Conservation (phyloP, 2,113 vertebrate genomes). For the Gymnarchus niloticus region DNA sequence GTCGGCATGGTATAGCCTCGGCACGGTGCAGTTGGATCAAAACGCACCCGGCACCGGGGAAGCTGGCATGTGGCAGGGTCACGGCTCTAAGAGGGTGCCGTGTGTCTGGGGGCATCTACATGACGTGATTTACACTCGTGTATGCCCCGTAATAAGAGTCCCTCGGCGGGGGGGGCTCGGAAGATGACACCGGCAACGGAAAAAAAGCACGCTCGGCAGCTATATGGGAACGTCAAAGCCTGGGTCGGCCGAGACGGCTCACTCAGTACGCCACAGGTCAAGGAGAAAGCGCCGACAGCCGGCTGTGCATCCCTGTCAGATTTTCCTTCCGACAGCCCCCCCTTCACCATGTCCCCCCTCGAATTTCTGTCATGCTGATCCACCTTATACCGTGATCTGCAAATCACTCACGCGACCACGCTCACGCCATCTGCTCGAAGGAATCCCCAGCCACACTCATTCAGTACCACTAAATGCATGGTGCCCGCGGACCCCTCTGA, state of each 20-base stretch:
- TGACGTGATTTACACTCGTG: no score
- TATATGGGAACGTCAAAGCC: background rate
- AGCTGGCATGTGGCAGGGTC: background rate
- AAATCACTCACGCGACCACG: conserved; percentile 4
- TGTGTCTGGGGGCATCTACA: background rate
- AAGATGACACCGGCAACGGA: background rate
- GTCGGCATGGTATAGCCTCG: background rate
- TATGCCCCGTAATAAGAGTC: no score
- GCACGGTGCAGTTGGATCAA: background rate
- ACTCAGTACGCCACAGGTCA: background rate
- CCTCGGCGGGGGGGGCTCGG: background rate
- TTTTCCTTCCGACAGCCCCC: background rate
- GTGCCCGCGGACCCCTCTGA: background rate
- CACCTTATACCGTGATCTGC: background rate
- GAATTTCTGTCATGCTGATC: background rate
- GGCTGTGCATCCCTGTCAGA: background rate
- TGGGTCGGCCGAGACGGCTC: background rate
- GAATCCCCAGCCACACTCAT: background rate
- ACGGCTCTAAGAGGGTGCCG: background rate
- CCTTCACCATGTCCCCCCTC: background rate
- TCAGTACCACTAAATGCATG: background rate
- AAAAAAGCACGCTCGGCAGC: background rate
- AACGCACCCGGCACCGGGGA: no score
- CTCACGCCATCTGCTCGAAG: conserved; percentile 5
- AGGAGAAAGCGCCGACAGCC: background rate